Percentiles rank a stretch among this genome's conserved stretches.
phyloP scores from a whole-genome alignment of 2,888 invertebrate genomes.

The Melitaea athalia region DNA sequence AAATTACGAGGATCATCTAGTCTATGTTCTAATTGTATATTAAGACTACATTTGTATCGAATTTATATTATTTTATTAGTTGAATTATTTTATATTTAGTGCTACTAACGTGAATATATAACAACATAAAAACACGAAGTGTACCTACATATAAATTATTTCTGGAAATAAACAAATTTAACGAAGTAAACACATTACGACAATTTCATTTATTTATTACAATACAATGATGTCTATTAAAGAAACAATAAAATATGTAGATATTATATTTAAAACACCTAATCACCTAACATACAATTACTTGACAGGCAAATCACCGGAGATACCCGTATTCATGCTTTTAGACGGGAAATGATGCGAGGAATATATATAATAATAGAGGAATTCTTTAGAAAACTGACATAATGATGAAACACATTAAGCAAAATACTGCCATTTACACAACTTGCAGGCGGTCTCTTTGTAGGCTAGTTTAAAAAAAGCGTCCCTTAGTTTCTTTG shows the following conservation, averaged over 20 bases:
- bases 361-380: conserved; percentile 14
- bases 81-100: too few relatives aligned
- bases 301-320: conserved; percentile 10
- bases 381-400: conserved; percentile 20
- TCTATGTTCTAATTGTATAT: too few relatives aligned
- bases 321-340: conserved; percentile 11
- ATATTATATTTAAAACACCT: not conserved
- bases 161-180: too few relatives aligned
- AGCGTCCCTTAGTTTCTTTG: conserved; percentile 29
- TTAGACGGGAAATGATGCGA: conserved; percentile 14
- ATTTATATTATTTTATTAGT: too few relatives aligned
- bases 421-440: conserved; percentile 30
- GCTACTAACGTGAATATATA: too few relatives aligned
- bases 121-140: too few relatives aligned
- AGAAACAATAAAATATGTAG: not conserved
- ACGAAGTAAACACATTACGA: too few relatives aligned
- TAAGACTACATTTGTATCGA: too few relatives aligned
- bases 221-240: not conserved
- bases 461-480: conserved; percentile 25
- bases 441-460: conserved; percentile 32
- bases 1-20: too few relatives aligned
- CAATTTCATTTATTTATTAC: not conserved
- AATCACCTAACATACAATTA: not conserved
- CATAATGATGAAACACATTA: conserved; percentile 25
- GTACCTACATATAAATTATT: too few relatives aligned